Evolutionary conservation across 2,797 vertebrate species (phyloP), one percentile per base, ranked within the genome.

Genomic region (Myripristis murdjan): DNA sequence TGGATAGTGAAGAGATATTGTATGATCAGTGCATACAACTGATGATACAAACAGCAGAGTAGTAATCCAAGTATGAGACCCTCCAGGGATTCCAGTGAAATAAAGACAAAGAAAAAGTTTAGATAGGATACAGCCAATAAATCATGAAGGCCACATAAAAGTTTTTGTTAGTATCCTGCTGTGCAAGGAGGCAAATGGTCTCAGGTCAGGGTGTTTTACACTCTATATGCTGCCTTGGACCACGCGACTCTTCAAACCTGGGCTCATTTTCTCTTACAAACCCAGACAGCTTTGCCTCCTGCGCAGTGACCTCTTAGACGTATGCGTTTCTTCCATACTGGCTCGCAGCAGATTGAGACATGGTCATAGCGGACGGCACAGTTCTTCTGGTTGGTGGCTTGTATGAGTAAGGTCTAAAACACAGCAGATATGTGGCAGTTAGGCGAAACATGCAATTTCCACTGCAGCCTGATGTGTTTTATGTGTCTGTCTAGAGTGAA

Each of bases 281-380:
- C 5, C 28, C 44, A 12, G 39, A 2, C 4, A 11, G 5, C 23
- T 61, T 12, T 44, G 6, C 5, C 0, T 5, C 15, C 12, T 15
- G 5, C 9, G 5, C 16, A 22, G 5, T 33, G 7, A 26, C 26
- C 5, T 64, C 54, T 92, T 79, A 94, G 55, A 95, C 93, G 0
- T 94, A 95, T 0, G 82, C 91, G 7, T 93, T 94, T 48, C 85
- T 84, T 23, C 79, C 86, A 2, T 94, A 94, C 64, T 94, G 84
- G 66, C 77, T 92, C 0, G 84, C 83, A 4, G 15, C 70, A 6
- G 49, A 10, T 22, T 86, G 83, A 31, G 93, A 88, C 1, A 47
- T 55, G 14, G 15, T 48, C 35, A 64, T 71, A 14, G 69, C 62
- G 0, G 86, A 85, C 58, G 78, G 71, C 23, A 79, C 47, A 0